Evolutionary conservation across 1,140 invertebrate species (phyloP).

Genomic region (Thaumetopoea pityocampa): DNA sequence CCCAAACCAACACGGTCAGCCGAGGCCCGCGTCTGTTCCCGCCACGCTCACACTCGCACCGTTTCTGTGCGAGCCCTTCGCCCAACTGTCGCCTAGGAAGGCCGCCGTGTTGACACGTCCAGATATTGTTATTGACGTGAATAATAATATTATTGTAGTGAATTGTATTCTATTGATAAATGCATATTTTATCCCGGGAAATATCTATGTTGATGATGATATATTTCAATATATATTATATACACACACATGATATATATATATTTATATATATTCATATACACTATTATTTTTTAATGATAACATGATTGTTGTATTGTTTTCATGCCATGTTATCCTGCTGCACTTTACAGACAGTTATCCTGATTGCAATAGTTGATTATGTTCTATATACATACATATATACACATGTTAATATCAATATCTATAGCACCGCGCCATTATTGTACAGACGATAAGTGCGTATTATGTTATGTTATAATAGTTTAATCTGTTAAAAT

Average conservation of each 20-base stretch:
- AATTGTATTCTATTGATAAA: constrained; percentile 61
- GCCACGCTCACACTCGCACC: no score
- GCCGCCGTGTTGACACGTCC: constrained; percentile 39
- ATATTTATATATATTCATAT: constrained; percentile 71
- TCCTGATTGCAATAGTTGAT: constrained; percentile 54
- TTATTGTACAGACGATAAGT: constrained; percentile 56
- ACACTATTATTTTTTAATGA: constrained; percentile 60
- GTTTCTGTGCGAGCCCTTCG: constrained; percentile 1
- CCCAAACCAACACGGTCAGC: constrained; percentile 21
- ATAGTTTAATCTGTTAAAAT: constrained; percentile 66
- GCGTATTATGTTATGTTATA: constrained; percentile 65
- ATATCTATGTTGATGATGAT: constrained; percentile 51
- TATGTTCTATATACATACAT: constrained; percentile 55
- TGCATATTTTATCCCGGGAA: constrained; percentile 53
- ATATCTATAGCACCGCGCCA: constrained; percentile 49
- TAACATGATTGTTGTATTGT: constrained; percentile 65
- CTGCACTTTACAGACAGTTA: constrained; percentile 44
- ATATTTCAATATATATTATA: constrained; percentile 48
- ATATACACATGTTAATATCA: constrained; percentile 64
- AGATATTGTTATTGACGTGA: constrained; percentile 61
- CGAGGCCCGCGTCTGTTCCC: constrained; percentile 9
- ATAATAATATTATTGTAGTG: constrained; percentile 64
- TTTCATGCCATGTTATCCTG: constrained; percentile 60
- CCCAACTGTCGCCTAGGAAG: constrained; percentile 19
- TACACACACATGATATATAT: constrained; percentile 42